Conservation (phyloP, 2,113 vertebrate species). For the Daubentonia madagascariensis region DNA sequence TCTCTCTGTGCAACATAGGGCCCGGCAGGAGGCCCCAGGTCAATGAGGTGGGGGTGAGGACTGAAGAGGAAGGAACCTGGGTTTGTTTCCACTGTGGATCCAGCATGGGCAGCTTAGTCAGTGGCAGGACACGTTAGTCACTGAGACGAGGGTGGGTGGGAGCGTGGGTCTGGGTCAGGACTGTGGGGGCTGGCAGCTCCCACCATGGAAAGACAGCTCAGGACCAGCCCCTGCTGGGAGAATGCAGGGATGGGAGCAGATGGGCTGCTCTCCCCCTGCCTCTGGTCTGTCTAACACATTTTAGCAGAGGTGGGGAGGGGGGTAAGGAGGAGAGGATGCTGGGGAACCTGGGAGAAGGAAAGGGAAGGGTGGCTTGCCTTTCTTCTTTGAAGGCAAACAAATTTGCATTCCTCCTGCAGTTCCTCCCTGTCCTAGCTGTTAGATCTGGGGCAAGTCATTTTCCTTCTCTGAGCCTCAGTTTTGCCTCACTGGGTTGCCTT, state of each 20-base stretch:
- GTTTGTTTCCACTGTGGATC: slow-evolving; percentile 16
- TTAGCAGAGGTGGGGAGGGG: not conserved
- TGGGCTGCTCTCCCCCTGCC: not conserved
- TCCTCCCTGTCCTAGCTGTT: not conserved
- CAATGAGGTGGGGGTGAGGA: not conserved
- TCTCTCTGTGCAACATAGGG: not conserved
- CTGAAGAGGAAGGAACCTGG: not conserved
- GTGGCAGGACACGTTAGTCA: slow-evolving; percentile 21
- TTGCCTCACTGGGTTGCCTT: not conserved
- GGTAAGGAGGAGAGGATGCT: not conserved
- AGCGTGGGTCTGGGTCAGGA: not conserved
- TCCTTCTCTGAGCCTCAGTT: not conserved
- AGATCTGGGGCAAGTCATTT: not conserved
- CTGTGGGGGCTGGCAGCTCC: not conserved
- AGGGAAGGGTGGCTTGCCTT: not conserved
- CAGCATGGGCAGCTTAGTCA: not conserved
- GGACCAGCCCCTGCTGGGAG: not conserved
- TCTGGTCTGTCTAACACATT: not conserved
- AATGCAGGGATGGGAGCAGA: not conserved
- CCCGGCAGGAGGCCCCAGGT: not conserved
- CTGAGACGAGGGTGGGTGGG: not conserved
- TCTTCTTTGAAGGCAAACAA: not conserved
- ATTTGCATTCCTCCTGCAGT: not conserved
- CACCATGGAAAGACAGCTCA: not conserved
- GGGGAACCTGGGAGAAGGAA: not conserved